Percentiles rank a stretch among this genome's conserved stretches.
Conservation (phyloP, 2,888 invertebrate genomes). For the Pachliopta kotzebuea region DNA sequence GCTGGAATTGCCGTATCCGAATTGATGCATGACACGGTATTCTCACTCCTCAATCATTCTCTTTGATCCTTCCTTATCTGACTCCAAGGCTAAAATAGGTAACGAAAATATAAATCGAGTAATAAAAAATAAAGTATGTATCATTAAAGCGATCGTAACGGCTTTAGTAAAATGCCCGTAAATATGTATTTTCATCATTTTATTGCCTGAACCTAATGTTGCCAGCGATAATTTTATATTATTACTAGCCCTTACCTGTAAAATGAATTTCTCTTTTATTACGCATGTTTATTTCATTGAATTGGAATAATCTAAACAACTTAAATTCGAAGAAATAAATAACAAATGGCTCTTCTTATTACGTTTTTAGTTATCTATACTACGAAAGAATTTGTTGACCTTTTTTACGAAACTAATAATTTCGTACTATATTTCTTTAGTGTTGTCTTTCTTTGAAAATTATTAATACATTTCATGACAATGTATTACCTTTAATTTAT, state of each 20-base stretch:
- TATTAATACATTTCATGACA: too few species aligned
- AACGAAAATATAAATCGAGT: neutral
- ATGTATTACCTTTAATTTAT: too few species aligned
- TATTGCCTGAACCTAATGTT: constrained; percentile 51
- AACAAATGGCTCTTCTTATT: neutral
- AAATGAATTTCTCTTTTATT: constrained; percentile 49
- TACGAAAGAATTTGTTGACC: too few species aligned
- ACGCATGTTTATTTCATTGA: constrained; percentile 42
- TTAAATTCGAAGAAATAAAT: neutral
- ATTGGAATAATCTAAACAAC: constrained; percentile 2
- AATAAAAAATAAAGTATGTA: constrained; percentile 44
- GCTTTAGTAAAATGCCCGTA: constrained; percentile 54
- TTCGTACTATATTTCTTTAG: too few species aligned
- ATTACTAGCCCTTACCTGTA: constrained; percentile 46
- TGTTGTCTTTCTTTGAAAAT: too few species aligned
- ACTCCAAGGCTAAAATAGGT: too few species aligned
- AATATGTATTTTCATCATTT: constrained; percentile 59
- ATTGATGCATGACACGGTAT: too few species aligned
- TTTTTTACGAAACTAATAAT: too few species aligned
- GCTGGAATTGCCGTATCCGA: too few species aligned
- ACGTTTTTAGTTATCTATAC: neutral
- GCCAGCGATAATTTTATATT: constrained; percentile 42
- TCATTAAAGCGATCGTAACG: constrained; percentile 56
- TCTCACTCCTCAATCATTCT: too few species aligned
- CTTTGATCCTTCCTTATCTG: too few species aligned